phyloP scores from a whole-genome alignment of 2,888 invertebrate genomes.

The Ichneumoninae sp. region DNA sequence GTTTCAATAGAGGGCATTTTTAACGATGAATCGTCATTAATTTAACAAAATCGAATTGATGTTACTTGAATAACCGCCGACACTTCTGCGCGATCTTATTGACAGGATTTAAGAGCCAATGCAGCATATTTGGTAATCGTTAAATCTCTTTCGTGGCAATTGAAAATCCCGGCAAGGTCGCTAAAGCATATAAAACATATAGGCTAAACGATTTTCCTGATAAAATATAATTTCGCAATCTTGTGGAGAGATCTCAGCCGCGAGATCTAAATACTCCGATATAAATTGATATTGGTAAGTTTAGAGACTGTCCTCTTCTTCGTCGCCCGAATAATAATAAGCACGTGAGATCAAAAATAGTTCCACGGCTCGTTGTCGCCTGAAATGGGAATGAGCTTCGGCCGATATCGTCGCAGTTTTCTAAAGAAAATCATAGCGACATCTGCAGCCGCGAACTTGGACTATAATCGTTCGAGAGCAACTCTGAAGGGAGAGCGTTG shows the following conservation, averaged over 20 bases:
- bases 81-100: too few species aligned
- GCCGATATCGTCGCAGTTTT: neutral
- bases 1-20: neutral
- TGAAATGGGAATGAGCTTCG: neutral
- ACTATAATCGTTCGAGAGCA: neutral
- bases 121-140: neutral
- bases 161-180: neutral
- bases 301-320: neutral
- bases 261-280: constrained; percentile 8
- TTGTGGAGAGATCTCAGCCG: neutral
- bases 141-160: neutral
- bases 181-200: neutral
- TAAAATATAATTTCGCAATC: neutral
- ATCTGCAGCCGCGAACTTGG: neutral
- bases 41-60: neutral
- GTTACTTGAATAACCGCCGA: neutral
- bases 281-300: constrained; percentile 3
- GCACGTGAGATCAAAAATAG: constrained; percentile 2
- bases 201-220: neutral
- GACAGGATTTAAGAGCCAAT: too few species aligned
- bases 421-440: neutral
- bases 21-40: neutral
- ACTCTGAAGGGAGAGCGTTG: neutral
- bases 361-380: neutral
- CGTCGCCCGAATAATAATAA: constrained; percentile 11